A percentile compares a stretch with the other conserved stretches of the same genome.
These are phyloP conservation scores for Acromyrmex echinatior DNA, from an alignment of 1,140 invertebrate species.

Conservation along the genomic window DNA sequence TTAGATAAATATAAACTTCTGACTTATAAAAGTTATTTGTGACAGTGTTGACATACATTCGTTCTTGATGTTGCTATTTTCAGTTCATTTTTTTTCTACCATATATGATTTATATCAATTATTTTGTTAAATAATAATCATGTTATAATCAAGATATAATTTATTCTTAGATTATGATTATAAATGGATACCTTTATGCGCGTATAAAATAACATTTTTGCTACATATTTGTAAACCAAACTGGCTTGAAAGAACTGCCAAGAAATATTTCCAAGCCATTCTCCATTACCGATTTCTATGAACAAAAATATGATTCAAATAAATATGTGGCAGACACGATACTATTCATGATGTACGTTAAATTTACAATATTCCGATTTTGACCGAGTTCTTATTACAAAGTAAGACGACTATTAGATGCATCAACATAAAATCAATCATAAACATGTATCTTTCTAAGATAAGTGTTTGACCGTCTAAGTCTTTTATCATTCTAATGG, in stretches of 20 bases:
- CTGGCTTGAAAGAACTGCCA: background rate
- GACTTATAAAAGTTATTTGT: background rate
- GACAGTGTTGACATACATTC: background rate
- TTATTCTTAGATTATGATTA: background rate
- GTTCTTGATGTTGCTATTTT: background rate
- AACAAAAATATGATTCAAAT: background rate
- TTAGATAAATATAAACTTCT: no score
- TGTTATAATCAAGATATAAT: background rate
- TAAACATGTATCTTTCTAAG: background rate
- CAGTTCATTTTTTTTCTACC: background rate
- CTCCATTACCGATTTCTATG: background rate
- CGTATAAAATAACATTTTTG: no score
- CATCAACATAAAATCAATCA: background rate
- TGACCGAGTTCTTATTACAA: background rate
- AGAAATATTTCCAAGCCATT: background rate
- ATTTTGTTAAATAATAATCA: background rate
- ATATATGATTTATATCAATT: background rate
- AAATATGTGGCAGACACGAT: background rate
- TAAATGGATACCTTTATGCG: no score
- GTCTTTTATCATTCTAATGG: conserved; percentile 29
- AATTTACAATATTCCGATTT: background rate
- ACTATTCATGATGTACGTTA: background rate
- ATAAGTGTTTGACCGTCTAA: background rate
- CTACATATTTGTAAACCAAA: background rate
- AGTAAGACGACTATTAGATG: conserved; percentile 4